Percentiles rank a stretch among this genome's conserved stretches.
phyloP scores from a whole-genome alignment of 1,140 invertebrate species.

The Thaumetopoea pityocampa region DNA sequence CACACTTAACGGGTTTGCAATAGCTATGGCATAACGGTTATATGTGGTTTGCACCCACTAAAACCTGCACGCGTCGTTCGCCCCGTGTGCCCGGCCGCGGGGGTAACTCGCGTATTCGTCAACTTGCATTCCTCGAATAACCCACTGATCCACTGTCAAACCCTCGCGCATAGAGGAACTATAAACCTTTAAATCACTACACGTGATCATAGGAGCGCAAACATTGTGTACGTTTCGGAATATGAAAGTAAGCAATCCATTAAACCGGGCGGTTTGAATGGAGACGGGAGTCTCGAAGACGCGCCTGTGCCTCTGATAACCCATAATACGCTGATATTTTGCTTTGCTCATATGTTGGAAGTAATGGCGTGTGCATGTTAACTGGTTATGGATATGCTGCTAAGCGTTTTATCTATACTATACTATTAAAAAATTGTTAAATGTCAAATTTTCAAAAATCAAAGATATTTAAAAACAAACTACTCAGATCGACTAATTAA shows the following conservation, averaged over 20 bases:
- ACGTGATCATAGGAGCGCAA: slow-evolving; percentile 55
- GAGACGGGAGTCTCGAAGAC: slow-evolving; percentile 48
- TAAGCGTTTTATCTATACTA: slow-evolving; percentile 10
- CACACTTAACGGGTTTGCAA: no score
- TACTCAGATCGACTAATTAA: no score
- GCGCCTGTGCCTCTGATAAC: slow-evolving; percentile 68
- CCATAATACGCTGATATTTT: slow-evolving; percentile 75
- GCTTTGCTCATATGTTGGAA: slow-evolving; percentile 74
- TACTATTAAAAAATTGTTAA: not conserved
- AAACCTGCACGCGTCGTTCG: no score
- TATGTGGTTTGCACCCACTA: no score
- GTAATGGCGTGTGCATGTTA: slow-evolving; percentile 61
- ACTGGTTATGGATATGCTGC: slow-evolving; percentile 30
- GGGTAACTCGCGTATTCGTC: no score
- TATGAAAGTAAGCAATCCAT: slow-evolving; percentile 72
- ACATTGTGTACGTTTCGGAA: slow-evolving; percentile 51
- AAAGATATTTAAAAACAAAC: no score
- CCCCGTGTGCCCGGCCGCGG: no score
- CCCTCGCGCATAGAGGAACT: slow-evolving; percentile 21
- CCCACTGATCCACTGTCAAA: no score
- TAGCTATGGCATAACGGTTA: no score
- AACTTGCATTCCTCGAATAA: no score
- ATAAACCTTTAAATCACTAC: slow-evolving; percentile 45
- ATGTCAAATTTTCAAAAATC: no score
- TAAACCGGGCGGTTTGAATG: slow-evolving; percentile 56